Conservation (phyloP, 2,888 invertebrate genomes). For the Drosophila pegasa region DNA sequence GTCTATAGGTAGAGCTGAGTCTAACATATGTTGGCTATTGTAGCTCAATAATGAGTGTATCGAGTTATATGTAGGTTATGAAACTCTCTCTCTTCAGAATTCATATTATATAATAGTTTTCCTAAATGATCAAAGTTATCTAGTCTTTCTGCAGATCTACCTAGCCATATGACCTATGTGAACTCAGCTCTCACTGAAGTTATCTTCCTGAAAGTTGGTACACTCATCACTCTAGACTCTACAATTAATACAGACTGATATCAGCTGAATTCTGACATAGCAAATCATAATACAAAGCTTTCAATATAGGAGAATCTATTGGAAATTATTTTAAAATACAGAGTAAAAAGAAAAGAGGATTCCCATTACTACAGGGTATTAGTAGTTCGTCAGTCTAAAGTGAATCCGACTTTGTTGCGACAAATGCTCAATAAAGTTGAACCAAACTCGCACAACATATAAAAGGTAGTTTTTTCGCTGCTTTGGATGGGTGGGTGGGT, state of each 20-base stretch:
- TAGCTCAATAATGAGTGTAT: too few relatives aligned
- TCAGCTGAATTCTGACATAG: neutral
- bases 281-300: neutral
- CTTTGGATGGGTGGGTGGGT: slow-evolving; percentile 3
- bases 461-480: slow-evolving; percentile 23
- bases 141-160: too few relatives aligned
- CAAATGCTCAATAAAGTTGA: slow-evolving; percentile 50
- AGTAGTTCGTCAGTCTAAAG: neutral
- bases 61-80: too few relatives aligned
- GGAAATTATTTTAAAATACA: too few relatives aligned
- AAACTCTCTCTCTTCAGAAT: too few relatives aligned
- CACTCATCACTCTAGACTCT: neutral
- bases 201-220: too few relatives aligned
- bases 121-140: too few relatives aligned
- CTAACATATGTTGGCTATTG: neutral
- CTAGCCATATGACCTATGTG: neutral
- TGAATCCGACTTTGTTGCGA: neutral
- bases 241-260: neutral
- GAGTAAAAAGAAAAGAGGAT: too few relatives aligned
- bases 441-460: slow-evolving; percentile 13
- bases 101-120: too few relatives aligned
- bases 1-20: neutral
- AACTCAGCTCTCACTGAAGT: neutral
- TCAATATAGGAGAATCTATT: too few relatives aligned
- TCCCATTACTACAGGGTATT: slow-evolving; percentile 13